These are phyloP conservation scores for Athrips mouffetella DNA, from an alignment of 2,888 invertebrate genomes.

Conservation along the genomic window DNA sequence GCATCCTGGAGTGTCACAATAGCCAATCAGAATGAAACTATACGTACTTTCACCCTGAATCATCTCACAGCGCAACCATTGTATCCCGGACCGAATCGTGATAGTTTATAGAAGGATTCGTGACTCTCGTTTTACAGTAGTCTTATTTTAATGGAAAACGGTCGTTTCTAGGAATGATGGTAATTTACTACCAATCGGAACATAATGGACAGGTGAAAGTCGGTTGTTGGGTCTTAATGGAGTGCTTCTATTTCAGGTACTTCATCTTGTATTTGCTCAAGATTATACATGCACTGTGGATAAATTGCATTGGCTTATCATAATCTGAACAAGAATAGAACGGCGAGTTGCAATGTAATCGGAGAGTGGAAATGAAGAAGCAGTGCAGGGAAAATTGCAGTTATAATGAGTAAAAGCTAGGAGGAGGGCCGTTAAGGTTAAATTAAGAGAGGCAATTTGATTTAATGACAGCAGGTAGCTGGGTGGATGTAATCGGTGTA, in stretches of 20 bases:
- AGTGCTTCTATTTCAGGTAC: constrained; percentile 28
- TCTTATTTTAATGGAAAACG: constrained; percentile 64
- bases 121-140: constrained; percentile 68
- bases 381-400: constrained; percentile 48
- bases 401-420: constrained; percentile 44
- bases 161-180: constrained; percentile 55
- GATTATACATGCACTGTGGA: constrained; percentile 34
- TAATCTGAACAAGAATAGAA: constrained; percentile 20
- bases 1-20: constrained; percentile 19
- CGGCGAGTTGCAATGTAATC: constrained; percentile 16
- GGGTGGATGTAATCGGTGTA: constrained; percentile 39
- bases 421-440: constrained; percentile 40
- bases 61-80: constrained; percentile 63
- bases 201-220: constrained; percentile 66
- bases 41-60: constrained; percentile 65
- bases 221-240: constrained; percentile 36
- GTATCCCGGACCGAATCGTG: constrained; percentile 64
- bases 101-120: constrained; percentile 68
- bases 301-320: constrained; percentile 31
- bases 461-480: constrained; percentile 42
- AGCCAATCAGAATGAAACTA: constrained; percentile 19
- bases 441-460: constrained; percentile 52
- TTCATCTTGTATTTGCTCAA: constrained; percentile 29
- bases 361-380: constrained; percentile 38
- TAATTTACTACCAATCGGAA: constrained; percentile 58